Conservation (phyloP, 1,140 invertebrate genomes). For the Cotesia glomerata region DNA sequence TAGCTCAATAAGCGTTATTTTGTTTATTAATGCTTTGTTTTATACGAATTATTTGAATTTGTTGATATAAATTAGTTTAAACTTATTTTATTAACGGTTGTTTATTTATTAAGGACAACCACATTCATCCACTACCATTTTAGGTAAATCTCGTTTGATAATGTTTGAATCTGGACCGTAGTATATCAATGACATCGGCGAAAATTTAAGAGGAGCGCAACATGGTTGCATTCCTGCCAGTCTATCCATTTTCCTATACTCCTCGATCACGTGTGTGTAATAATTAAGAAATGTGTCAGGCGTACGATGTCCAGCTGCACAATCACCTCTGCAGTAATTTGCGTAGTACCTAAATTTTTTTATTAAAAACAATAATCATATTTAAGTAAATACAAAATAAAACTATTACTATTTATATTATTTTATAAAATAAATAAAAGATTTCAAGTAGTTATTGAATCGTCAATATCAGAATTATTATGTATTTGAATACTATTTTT, state of each 20-base stretch:
- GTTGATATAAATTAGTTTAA: neutral
- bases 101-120: slow-evolving; percentile 78
- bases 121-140: slow-evolving; percentile 96
- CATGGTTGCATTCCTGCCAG: slow-evolving; percentile 83
- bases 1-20: too few species aligned
- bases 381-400: neutral
- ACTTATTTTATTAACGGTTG: neutral
- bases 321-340: slow-evolving; percentile 93
- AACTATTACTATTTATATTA: too few species aligned
- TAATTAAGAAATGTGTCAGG: slow-evolving; percentile 85
- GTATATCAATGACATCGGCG: slow-evolving; percentile 91
- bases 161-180: slow-evolving; percentile 89
- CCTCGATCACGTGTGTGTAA: slow-evolving; percentile 88
- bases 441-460: neutral
- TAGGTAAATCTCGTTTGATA: slow-evolving; percentile 91
- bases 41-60: neutral
- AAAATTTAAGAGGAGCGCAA: slow-evolving; percentile 93
- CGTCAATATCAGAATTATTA: too few species aligned
- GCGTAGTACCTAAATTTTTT: slow-evolving; percentile 76
- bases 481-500: too few species aligned
- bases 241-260: slow-evolving; percentile 79
- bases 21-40: too few species aligned
- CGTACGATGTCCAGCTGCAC: slow-evolving; percentile 74
- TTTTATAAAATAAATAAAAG: neutral
- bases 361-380: neutral